These are phyloP conservation scores for Geotrypetes seraphini DNA, from an alignment of 2,797 vertebrate genomes.

Conservation along the genomic window DNA sequence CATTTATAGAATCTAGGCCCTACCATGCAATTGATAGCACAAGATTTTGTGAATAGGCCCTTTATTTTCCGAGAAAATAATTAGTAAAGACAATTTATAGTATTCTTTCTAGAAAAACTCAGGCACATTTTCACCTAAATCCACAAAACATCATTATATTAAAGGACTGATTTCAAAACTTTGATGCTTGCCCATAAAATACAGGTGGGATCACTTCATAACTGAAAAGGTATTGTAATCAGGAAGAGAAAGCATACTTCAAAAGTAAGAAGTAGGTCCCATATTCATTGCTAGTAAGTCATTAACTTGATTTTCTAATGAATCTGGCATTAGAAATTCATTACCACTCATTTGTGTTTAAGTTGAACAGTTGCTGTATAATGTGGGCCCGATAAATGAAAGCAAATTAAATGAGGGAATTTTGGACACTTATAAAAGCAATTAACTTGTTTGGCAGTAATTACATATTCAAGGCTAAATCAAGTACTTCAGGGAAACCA, in stretches of 20 bases:
- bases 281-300: conserved; percentile 52
- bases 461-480: conserved; percentile 76
- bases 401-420: conserved; percentile 64
- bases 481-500: conserved; percentile 66
- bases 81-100: too few relatives aligned
- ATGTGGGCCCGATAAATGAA: conserved; percentile 65
- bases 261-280: conserved; percentile 43
- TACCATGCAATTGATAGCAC: too few relatives aligned
- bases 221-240: conserved; percentile 37
- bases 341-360: conserved; percentile 65
- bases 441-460: conserved; percentile 76
- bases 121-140: too few relatives aligned
- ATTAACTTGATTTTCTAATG: conserved; percentile 70
- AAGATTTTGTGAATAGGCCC: too few relatives aligned
- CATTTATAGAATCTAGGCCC: too few relatives aligned
- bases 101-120: too few relatives aligned
- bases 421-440: conserved; percentile 64
- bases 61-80: too few relatives aligned
- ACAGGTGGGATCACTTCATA: conserved; percentile 44
- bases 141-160: too few relatives aligned
- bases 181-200: conserved; percentile 21
- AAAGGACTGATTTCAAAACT: conserved; percentile 21
- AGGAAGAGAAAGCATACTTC: conserved; percentile 21
- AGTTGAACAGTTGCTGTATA: conserved; percentile 57
- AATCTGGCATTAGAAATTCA: conserved; percentile 64